Evolutionary conservation across 1,140 invertebrate species (phyloP), one percentile per base, ranked within the genome.

Genomic region (Aphelinus atriplicis): DNA sequence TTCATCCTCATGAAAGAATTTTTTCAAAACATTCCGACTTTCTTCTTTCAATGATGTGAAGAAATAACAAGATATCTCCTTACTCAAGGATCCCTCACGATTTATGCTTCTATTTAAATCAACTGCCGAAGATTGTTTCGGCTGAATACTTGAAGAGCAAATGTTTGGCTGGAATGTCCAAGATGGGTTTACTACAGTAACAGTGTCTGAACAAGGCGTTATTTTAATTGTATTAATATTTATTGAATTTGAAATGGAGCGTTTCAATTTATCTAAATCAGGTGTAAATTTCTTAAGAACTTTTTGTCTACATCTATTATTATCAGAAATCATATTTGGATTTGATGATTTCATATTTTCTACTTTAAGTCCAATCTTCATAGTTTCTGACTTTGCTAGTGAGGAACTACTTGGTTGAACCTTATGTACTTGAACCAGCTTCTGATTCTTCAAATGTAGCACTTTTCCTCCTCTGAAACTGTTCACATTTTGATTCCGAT

Each of bases 1-100:
- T 42, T 70, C 57, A 50, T 61, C 9, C 1, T 61, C 48, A 43
- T 4, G n/a, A 42, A 70, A 70, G 51, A 70, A 61, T 51, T 61
- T 1, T 61, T 61, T 7, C 2, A 70, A 45, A 7, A 70, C 9
- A 6, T 45, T n/a, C 51, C 3, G 60, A 5, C 46, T 70, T 60
- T 45, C 26, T n/a, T 47, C 26, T 26, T 48, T 68, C 4, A 68
- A 57, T 42, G n/a, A 5, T 5, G 4, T 43, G 10, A 56, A 43
- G 55, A 5, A 51, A 6, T 42, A 42, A 45, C 56, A 3, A 1
- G 43, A 55, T 3, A 55, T 42, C 45, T 45, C 5, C 3, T 43
- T 66, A 55, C 7, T 55, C 55, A 55, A 43, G 0, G 10, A 10
- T 7, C 4, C 4, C 9, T 5, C 26, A 61, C 42, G 9, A 2